Evolutionary conservation across 2,888 invertebrate species (phyloP), one percentile per base, ranked within the genome.

Genomic region (Pardosa pseudoannulata): DNA sequence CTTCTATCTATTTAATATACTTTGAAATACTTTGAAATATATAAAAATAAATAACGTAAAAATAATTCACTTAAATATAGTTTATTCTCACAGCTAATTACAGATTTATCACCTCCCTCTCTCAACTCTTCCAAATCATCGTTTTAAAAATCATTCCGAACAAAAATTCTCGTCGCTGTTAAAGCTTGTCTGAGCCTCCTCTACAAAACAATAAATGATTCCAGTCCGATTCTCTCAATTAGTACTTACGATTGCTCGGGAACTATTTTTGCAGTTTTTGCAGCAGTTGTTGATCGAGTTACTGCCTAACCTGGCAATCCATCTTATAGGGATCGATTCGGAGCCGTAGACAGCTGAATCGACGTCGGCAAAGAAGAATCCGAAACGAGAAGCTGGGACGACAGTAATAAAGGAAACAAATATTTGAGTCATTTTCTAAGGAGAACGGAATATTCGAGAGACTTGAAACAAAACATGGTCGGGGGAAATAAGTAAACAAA

Each of bases 251-350:
- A 56, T 56, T 56, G 56, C 56, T 6, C 23, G 23, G 23, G 23
- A 5, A 11, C 56, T 23, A 23, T 56, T 56, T 23, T 23, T 56
- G 23, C 56, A 56, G 56, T 56, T 56, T 56, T 56, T 1, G 56
- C 6, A 56, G 16, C 56, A 56, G 56, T 67, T 67, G 79, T 64
- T 79, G 70, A 79, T 79, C 79, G 71, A 79, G 79, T 79, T 79
- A 79, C 68, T 62, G 65, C n/a, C 65, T 67, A 75, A 82, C 82
- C 82, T 27, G 28, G 71, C 31, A 50, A 82, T 82, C 46, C 71
- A 76, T 82, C 82, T 82, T 76, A 41, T 23, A 71, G 41, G 68
- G 46, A 76, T 76, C 82, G 71, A 82, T 82, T n/a, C 41, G 46
- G 27, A 64, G 64, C 62, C 74, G 82, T 76, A 70, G 76, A 70